These are phyloP conservation scores for Cyphomyrus discorhynchus DNA, from an alignment of 2,113 vertebrate genomes.

Conservation along the genomic window DNA sequence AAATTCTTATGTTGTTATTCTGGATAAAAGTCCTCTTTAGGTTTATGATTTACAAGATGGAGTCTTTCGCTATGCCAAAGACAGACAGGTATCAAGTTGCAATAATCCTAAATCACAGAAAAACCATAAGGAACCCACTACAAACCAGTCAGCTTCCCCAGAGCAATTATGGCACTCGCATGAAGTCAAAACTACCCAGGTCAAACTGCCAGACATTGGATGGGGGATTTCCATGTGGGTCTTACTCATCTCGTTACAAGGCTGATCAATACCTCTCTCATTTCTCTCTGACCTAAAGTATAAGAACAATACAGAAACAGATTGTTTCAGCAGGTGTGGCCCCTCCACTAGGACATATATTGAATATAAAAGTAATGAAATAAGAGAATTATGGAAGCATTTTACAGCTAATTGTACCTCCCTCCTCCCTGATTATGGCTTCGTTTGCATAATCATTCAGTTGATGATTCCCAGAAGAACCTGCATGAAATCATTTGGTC, in stretches of 20 bases:
- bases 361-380: conserved; percentile 12
- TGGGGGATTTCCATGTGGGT: background rate
- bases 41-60: background rate
- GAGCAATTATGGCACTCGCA: background rate
- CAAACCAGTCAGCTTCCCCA: background rate
- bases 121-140: background rate
- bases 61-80: background rate
- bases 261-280: background rate
- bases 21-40: background rate
- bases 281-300: conserved; percentile 1
- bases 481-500: background rate
- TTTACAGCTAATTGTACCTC: conserved; percentile 8
- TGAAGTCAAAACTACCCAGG: background rate
- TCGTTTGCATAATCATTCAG: conserved; percentile 13
- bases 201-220: background rate
- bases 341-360: background rate
- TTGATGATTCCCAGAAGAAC: conserved; percentile 3
- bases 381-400: background rate
- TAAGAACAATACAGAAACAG: background rate
- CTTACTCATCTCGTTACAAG: background rate
- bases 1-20: background rate
- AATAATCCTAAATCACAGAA: background rate
- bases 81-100: background rate
- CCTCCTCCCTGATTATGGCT: conserved; percentile 3
- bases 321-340: conserved; percentile 5